These are phyloP conservation scores for Dicyrtomina minuta DNA, from an alignment of 2,888 invertebrate genomes.

Conservation along the genomic window DNA sequence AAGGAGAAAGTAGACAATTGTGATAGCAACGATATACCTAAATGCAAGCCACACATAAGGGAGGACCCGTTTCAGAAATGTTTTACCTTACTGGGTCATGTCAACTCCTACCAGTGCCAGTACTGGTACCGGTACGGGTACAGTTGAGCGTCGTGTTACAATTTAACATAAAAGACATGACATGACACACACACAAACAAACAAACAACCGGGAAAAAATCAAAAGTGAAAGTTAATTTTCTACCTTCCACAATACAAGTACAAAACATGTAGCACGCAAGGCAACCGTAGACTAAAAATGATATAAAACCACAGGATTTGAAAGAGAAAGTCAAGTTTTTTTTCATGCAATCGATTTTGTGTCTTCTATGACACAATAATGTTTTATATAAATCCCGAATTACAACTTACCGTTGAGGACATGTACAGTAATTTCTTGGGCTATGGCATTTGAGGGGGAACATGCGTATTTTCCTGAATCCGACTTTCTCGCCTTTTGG, in stretches of 20 bases:
- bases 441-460: conserved; percentile 91
- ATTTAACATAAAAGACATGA: too few species aligned
- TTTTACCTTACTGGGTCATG: too few species aligned
- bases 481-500: conserved; percentile 80
- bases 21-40: too few species aligned
- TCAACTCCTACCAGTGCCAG: too few species aligned
- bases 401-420: conserved; percentile 74
- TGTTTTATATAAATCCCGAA: too few species aligned
- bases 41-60: too few species aligned
- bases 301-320: neutral
- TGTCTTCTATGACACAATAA: too few species aligned
- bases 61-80: too few species aligned
- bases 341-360: neutral
- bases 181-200: too few species aligned
- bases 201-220: neutral
- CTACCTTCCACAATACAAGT: neutral
- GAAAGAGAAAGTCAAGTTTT: neutral
- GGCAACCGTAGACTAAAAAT: neutral
- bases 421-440: conserved; percentile 87
- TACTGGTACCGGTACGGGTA: too few species aligned
- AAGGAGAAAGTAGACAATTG: too few species aligned
- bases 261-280: neutral
- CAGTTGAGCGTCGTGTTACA: too few species aligned
- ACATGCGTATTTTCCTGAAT: conserved; percentile 89
- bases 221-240: neutral